Conservation (phyloP, 1,140 invertebrate genomes). For the Drosophila teissieri region DNA sequence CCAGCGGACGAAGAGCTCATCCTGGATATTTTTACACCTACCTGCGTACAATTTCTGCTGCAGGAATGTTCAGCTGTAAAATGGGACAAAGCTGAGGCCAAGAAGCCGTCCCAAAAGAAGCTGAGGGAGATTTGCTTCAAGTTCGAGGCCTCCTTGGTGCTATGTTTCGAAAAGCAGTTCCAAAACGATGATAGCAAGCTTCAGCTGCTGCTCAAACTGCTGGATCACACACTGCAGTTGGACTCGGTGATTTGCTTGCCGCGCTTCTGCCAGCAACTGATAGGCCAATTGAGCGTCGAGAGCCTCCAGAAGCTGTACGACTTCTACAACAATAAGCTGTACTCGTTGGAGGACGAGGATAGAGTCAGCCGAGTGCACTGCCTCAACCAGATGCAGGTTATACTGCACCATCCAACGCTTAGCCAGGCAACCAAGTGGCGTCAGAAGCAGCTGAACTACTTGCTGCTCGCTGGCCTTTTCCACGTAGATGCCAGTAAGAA, state of each 20-base stretch:
- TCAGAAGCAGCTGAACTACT: slow-evolving; percentile 4
- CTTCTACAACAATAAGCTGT: slow-evolving; percentile 19
- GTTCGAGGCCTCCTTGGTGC: slow-evolving; percentile 36
- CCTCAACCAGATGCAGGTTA: slow-evolving; percentile 49
- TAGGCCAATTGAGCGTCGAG: slow-evolving; percentile 3
- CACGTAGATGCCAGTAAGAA: slow-evolving; percentile 27
- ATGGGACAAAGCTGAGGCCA: not conserved
- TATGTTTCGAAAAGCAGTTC: slow-evolving; percentile 35
- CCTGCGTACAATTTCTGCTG: slow-evolving; percentile 21
- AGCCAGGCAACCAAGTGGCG: slow-evolving; percentile 24
- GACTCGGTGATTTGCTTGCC: slow-evolving; percentile 33
- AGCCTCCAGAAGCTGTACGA: slow-evolving; percentile 27
- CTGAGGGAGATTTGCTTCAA: slow-evolving; percentile 25
- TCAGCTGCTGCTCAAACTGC: slow-evolving; percentile 21
- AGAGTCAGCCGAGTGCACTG: slow-evolving; percentile 17
- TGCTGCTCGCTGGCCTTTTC: slow-evolving; percentile 28
- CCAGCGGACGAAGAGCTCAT: slow-evolving; percentile 8
- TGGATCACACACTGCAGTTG: slow-evolving; percentile 25
- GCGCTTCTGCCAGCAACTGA: slow-evolving; percentile 22
- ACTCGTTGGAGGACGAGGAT: slow-evolving; percentile 3
- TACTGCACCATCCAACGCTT: slow-evolving; percentile 27
- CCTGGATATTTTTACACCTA: slow-evolving; percentile 17
- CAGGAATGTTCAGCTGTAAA: slow-evolving; percentile 28
- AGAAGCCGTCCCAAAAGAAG: slow-evolving; percentile 17
- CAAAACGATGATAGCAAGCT: slow-evolving; percentile 34